Conservation (phyloP, 2,888 invertebrate genomes). For the Unio delphinus region DNA sequence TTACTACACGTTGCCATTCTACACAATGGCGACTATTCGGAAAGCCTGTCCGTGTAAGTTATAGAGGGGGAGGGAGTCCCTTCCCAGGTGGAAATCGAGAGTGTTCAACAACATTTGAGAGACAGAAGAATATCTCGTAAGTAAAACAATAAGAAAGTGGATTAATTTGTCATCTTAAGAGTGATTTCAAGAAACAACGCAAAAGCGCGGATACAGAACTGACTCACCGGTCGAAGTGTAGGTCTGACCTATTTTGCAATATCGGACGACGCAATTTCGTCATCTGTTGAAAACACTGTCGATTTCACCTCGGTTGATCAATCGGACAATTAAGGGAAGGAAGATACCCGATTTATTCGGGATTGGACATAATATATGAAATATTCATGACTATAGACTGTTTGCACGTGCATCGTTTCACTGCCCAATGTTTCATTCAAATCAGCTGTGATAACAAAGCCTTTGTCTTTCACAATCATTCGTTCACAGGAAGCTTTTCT, state of each 20-base stretch:
- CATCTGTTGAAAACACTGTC: constrained; percentile 43
- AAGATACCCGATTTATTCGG: no score
- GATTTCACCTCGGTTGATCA: constrained; percentile 36
- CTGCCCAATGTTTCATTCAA: no score
- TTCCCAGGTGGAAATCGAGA: constrained; percentile 50
- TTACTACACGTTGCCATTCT: constrained; percentile 49
- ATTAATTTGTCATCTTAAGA: constrained; percentile 1
- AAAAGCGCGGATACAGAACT: constrained; percentile 5
- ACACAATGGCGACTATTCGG: constrained; percentile 47
- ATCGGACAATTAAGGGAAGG: no score
- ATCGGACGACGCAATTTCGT: constrained; percentile 42
- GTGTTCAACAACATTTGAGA: constrained; percentile 27
- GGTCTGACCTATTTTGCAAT: constrained; percentile 23
- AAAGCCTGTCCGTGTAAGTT: constrained; percentile 18
- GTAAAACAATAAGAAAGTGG: constrained; percentile 5
- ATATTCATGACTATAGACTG: no score
- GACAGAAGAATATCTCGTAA: constrained; percentile 6
- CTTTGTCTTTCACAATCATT: no score
- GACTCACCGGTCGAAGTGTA: constrained; percentile 28
- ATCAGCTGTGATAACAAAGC: no score
- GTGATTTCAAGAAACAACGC: not conserved
- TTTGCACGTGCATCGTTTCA: no score
- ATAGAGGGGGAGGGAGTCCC: constrained; percentile 45
- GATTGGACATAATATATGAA: no score
- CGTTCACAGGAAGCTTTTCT: no score